A percentile compares a stretch with the other conserved stretches of the same genome.
Conservation (phyloP, 2,888 invertebrate species). For the Hypena proboscidalis region DNA sequence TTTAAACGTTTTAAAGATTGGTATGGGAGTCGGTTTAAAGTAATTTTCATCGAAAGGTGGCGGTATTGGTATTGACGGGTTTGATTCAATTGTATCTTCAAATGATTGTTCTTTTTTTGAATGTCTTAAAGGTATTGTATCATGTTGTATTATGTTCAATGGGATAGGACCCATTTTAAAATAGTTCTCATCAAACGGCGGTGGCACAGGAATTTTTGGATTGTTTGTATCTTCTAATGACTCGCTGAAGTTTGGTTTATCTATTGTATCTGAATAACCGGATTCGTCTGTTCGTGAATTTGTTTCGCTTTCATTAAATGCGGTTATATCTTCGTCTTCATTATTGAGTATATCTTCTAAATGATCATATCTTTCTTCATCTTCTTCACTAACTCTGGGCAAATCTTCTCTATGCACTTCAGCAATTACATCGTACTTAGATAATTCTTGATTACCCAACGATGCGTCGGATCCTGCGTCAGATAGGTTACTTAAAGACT, state of each 20-base stretch:
- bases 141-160: constrained; percentile 42
- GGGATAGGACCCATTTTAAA: constrained; percentile 44
- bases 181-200: constrained; percentile 71
- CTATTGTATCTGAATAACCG: constrained; percentile 78
- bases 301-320: constrained; percentile 72
- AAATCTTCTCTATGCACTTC: constrained; percentile 85
- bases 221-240: constrained; percentile 59
- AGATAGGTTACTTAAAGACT: constrained; percentile 73
- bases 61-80: constrained; percentile 21
- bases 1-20: constrained; percentile 25
- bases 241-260: constrained; percentile 61
- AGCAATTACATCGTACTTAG: constrained; percentile 84
- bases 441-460: constrained; percentile 71
- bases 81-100: constrained; percentile 48
- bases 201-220: constrained; percentile 70
- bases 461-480: constrained; percentile 79
- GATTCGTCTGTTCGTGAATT: constrained; percentile 78
- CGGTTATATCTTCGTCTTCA: constrained; percentile 64
- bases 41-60: constrained; percentile 29
- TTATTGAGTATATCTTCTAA: constrained; percentile 34
- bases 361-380: constrained; percentile 56
- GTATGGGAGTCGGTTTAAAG: too few relatives aligned
- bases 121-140: constrained; percentile 49
- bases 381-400: constrained; percentile 71
- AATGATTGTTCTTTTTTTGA: constrained; percentile 31